Conservation (phyloP, 2,888 invertebrate genomes). For the Drosophila neotestacea region DNA sequence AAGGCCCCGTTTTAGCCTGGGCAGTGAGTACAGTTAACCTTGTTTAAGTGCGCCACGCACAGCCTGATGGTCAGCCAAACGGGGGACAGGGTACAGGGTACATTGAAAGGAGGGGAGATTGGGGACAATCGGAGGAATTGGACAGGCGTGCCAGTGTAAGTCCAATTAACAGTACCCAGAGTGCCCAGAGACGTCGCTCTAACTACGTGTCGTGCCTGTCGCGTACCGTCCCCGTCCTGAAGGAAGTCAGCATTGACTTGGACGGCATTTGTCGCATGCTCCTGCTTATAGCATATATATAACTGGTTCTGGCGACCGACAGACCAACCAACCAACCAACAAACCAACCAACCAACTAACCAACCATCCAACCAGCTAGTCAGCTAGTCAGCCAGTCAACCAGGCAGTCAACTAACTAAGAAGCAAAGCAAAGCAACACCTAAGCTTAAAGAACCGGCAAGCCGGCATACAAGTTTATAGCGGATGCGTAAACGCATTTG, state of each 20-base stretch:
- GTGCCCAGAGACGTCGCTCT: slow-evolving; percentile 56
- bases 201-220: slow-evolving; percentile 40
- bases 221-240: slow-evolving; percentile 54
- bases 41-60: slow-evolving; percentile 80
- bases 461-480: slow-evolving; percentile 83
- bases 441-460: slow-evolving; percentile 68
- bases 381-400: slow-evolving; percentile 15
- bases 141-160: slow-evolving; percentile 61
- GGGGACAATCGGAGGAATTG: slow-evolving; percentile 25
- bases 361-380: slow-evolving; percentile 6
- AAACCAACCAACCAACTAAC: slow-evolving; percentile 15
- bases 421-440: slow-evolving; percentile 44
- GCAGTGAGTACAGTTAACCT: slow-evolving; percentile 76
- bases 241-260: slow-evolving; percentile 75
- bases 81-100: not conserved
- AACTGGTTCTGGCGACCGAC: slow-evolving; percentile 77
- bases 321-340: slow-evolving; percentile 48
- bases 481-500: slow-evolving; percentile 85
- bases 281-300: slow-evolving; percentile 73
- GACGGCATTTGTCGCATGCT: slow-evolving; percentile 78
- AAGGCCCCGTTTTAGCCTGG: slow-evolving; percentile 53
- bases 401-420: slow-evolving; percentile 26
- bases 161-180: slow-evolving; percentile 76
- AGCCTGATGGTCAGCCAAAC: slow-evolving; percentile 29
- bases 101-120: not conserved